Evolutionary conservation across 2,888 invertebrate genomes (phyloP).

Genomic region (Epicampocera succincta): DNA sequence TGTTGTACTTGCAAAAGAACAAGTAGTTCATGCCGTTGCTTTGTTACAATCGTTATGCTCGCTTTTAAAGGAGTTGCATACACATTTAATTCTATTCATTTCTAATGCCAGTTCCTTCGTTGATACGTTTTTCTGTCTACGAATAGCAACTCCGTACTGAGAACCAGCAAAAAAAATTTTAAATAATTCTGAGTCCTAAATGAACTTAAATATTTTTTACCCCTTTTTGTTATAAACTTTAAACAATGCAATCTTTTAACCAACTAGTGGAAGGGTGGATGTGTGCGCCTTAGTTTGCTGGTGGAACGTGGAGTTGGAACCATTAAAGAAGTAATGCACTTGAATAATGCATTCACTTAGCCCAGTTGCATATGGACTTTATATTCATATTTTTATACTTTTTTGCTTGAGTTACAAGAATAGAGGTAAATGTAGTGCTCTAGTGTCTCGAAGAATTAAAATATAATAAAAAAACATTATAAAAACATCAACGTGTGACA

Average conservation of each 20-base stretch:
- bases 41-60: slow-evolving; percentile 22
- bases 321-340: slow-evolving; percentile 56
- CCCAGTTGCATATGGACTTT: slow-evolving; percentile 57
- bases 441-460: slow-evolving; percentile 1
- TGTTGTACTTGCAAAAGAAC: slow-evolving; percentile 26
- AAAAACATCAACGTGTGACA: no score
- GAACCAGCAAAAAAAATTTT: slow-evolving; percentile 42
- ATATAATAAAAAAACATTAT: slow-evolving; percentile 2
- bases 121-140: slow-evolving; percentile 12
- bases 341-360: slow-evolving; percentile 62
- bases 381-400: slow-evolving; percentile 46
- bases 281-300: slow-evolving; percentile 23
- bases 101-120: slow-evolving; percentile 16
- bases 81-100: slow-evolving; percentile 33
- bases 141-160: slow-evolving; percentile 21
- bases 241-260: slow-evolving; percentile 18
- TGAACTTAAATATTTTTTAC: slow-evolving; percentile 19
- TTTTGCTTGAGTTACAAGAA: slow-evolving; percentile 1
- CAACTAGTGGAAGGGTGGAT: slow-evolving; percentile 25
- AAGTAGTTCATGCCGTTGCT: slow-evolving; percentile 41
- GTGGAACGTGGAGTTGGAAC: slow-evolving; percentile 38
- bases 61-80: slow-evolving; percentile 49
- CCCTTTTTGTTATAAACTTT: neutral
- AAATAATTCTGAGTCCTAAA: slow-evolving; percentile 38
- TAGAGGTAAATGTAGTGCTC: slow-evolving; percentile 8